Percentiles rank a stretch among this genome's conserved stretches.
Evolutionary conservation across 1,140 invertebrate species (phyloP).

Genomic region (Drosophila pandora): DNA sequence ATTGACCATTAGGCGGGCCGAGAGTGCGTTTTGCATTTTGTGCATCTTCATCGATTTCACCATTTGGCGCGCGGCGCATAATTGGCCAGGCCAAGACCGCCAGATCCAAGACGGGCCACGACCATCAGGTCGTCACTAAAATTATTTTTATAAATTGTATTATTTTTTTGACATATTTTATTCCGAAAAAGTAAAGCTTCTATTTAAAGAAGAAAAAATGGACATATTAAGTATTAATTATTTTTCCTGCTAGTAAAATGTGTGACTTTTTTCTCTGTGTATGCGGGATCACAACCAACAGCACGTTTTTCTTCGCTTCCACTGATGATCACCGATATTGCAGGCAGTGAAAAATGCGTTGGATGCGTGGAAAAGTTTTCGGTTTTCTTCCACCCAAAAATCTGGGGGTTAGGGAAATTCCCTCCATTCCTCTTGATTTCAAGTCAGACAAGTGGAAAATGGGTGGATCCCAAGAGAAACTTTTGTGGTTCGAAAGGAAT

Average conservation of each 20-base stretch:
- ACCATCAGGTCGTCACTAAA: too few relatives aligned
- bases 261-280: slow-evolving; percentile 14
- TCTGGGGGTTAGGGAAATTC: slow-evolving; percentile 43
- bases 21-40: slow-evolving; percentile 79
- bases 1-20: slow-evolving; percentile 74
- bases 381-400: slow-evolving; percentile 53
- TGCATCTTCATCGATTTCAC: slow-evolving; percentile 82
- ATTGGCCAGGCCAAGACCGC: slow-evolving; percentile 64
- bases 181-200: too few relatives aligned
- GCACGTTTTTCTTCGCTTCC: slow-evolving; percentile 34
- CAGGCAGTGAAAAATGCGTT: slow-evolving; percentile 73
- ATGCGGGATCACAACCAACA: slow-evolving; percentile 15
- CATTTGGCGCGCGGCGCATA: slow-evolving; percentile 76
- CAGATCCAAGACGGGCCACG: slow-evolving; percentile 15
- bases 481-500: slow-evolving; percentile 5
- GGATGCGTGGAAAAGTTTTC: slow-evolving; percentile 71
- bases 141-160: too few relatives aligned
- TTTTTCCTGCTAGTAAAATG: neutral
- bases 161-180: too few relatives aligned
- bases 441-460: slow-evolving; percentile 4
- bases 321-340: slow-evolving; percentile 76
- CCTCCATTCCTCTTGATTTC: slow-evolving; percentile 21
- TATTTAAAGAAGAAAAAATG: too few relatives aligned
- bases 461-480: slow-evolving; percentile 3
- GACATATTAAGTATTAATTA: neutral